phyloP scores from a whole-genome alignment of 2,888 invertebrate genomes.

The Orthosia gracilis region DNA sequence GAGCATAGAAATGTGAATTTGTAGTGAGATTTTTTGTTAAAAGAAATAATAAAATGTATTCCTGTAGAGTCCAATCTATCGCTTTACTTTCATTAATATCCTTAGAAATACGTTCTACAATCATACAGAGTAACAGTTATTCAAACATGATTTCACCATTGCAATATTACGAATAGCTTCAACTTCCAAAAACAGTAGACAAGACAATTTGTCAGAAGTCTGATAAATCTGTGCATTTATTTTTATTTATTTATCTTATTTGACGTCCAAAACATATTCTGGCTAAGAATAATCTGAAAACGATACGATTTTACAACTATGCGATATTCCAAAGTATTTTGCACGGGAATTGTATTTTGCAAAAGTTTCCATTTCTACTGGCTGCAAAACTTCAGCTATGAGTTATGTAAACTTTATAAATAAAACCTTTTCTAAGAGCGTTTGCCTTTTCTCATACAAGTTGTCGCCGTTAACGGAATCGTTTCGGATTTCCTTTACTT shows the following conservation, averaged over 20 bases:
- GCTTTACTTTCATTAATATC: too few relatives aligned
- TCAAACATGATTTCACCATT: neutral
- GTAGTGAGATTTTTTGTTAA: neutral
- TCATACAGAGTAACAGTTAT: too few relatives aligned
- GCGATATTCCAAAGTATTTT: neutral
- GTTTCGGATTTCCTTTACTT: conserved; percentile 35
- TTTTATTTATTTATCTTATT: neutral
- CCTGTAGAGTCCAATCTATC: too few relatives aligned
- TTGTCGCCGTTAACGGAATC: conserved; percentile 47
- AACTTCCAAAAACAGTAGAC: neutral
- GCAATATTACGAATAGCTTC: neutral
- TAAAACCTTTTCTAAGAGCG: conserved; percentile 47
- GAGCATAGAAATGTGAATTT: neutral
- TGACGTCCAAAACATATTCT: neutral
- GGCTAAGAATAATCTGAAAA: too few relatives aligned
- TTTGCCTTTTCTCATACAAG: conserved; percentile 44
- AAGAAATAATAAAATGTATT: too few relatives aligned
- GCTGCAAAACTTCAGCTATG: conserved; percentile 49
- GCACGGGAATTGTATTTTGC: conserved; percentile 33
- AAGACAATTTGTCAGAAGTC: neutral
- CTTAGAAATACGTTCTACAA: too few relatives aligned
- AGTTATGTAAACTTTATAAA: conserved; percentile 55
- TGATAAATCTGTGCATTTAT: neutral
- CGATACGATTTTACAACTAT: neutral
- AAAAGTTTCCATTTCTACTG: conserved; percentile 34